Evolutionary conservation across 2,888 invertebrate species (phyloP).

Genomic region (Drosophila neonasuta): DNA sequence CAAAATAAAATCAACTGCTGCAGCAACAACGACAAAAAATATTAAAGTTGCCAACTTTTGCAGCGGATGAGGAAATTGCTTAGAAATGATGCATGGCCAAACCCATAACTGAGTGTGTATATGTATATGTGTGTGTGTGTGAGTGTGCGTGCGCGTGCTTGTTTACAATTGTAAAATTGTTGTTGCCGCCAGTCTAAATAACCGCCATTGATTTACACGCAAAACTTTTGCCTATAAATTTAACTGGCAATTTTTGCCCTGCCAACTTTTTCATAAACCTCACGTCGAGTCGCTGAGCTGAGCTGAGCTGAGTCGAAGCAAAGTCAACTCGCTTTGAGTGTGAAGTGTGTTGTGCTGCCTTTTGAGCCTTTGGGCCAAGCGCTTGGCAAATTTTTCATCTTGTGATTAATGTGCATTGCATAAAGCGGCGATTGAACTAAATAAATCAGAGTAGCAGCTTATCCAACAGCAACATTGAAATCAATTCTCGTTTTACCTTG

Average conservation of each 20-base stretch:
- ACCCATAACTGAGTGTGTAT: conserved; percentile 20
- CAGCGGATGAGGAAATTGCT: conserved; percentile 71
- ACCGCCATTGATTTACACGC: conserved; percentile 71
- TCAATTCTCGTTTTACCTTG: conserved; percentile 12
- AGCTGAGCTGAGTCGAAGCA: background rate
- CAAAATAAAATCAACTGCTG: conserved; percentile 63
- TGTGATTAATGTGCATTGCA: conserved; percentile 66
- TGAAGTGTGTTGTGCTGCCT: conserved; percentile 6
- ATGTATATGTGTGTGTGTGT: conserved; percentile 28
- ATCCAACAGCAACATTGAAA: conserved; percentile 27
- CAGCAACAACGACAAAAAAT: conserved; percentile 18
- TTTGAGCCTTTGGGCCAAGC: conserved; percentile 22
- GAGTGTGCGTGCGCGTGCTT: conserved; percentile 35
- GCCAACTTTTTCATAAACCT: conserved; percentile 70
- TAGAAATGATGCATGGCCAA: conserved; percentile 69
- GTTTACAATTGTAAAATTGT: conserved; percentile 67
- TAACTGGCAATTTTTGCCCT: conserved; percentile 50
- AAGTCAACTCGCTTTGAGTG: background rate
- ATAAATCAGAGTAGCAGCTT: conserved; percentile 57
- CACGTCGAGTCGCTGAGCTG: conserved; percentile 22
- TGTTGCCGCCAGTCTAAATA: conserved; percentile 58
- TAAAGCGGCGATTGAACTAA: conserved; percentile 62
- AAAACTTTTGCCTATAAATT: conserved; percentile 73
- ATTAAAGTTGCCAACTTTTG: conserved; percentile 58
- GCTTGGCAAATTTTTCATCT: conserved; percentile 38